phyloP scores from a whole-genome alignment of 2,888 invertebrate genomes.

The Orthosia gracilis region DNA sequence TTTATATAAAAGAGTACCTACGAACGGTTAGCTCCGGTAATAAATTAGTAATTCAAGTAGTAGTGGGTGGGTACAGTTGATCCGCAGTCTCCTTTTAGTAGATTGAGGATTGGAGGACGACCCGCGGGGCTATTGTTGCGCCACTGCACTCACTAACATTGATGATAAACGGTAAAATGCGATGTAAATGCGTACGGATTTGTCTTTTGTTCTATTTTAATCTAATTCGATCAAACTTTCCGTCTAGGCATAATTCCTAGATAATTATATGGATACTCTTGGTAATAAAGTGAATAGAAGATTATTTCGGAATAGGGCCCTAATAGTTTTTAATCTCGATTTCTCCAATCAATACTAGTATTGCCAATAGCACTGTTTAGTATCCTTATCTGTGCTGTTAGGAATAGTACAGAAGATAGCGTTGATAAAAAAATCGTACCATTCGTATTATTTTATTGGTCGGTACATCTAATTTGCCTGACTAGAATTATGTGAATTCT shows the following conservation, averaged over 20 bases:
- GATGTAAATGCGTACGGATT: background rate
- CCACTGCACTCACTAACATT: slow-evolving; percentile 14
- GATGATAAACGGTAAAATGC: background rate
- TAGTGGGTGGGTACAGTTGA: background rate
- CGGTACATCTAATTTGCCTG: background rate
- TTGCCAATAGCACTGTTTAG: background rate
- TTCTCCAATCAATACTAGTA: background rate
- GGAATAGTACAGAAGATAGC: background rate
- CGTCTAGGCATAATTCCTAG: too few relatives aligned
- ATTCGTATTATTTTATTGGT: background rate
- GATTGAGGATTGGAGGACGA: slow-evolving; percentile 41
- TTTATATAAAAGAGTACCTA: background rate
- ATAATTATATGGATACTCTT: background rate
- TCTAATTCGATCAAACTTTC: background rate
- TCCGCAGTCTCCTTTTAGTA: slow-evolving; percentile 49
- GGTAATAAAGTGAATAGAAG: background rate
- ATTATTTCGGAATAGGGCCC: background rate
- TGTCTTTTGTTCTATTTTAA: background rate
- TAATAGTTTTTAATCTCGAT: background rate
- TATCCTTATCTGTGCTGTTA: background rate
- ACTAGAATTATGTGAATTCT: too few relatives aligned
- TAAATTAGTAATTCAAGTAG: slow-evolving; percentile 28
- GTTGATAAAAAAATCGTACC: too few relatives aligned
- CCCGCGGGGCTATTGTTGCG: slow-evolving; percentile 34
- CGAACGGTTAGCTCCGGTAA: background rate